A percentile compares a stretch with the other conserved stretches of the same genome.
Evolutionary conservation across 2,888 invertebrate genomes (phyloP).

Genomic region (Carabus problematicus): DNA sequence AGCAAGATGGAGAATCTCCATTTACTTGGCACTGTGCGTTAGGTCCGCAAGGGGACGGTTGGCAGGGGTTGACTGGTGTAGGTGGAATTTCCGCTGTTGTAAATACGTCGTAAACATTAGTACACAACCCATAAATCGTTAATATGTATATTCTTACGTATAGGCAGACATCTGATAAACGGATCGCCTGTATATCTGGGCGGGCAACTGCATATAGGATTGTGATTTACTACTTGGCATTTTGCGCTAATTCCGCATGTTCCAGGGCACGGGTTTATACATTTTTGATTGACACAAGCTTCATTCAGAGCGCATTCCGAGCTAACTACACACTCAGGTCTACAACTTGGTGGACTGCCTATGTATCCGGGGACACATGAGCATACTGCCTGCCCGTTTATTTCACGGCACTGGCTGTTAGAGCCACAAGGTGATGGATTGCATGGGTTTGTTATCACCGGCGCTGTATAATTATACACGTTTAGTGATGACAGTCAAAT

Average conservation of each 20-base stretch:
- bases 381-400: conserved; percentile 76
- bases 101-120: too few species aligned
- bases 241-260: conserved; percentile 79
- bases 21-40: conserved; percentile 69
- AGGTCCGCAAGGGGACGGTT: conserved; percentile 72
- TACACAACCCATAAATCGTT: too few species aligned
- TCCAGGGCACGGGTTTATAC: conserved; percentile 81
- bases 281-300: conserved; percentile 81
- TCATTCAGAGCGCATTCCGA: conserved; percentile 77
- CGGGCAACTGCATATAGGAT: conserved; percentile 80
- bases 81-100: conserved; percentile 56
- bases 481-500: not conserved
- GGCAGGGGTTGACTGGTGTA: conserved; percentile 66
- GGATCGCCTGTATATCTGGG: conserved; percentile 75
- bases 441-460: conserved; percentile 68
- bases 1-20: conserved; percentile 71
- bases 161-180: conserved; percentile 70
- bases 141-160: conserved; percentile 57
- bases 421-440: conserved; percentile 79
- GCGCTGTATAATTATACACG: conserved; percentile 49
- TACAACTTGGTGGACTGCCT: conserved; percentile 79
- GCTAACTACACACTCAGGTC: conserved; percentile 78
- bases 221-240: conserved; percentile 81
- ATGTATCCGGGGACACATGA: conserved; percentile 74
- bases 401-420: conserved; percentile 77